Conservation (phyloP, 2,113 vertebrate species). For the Tinamus guttatus region DNA sequence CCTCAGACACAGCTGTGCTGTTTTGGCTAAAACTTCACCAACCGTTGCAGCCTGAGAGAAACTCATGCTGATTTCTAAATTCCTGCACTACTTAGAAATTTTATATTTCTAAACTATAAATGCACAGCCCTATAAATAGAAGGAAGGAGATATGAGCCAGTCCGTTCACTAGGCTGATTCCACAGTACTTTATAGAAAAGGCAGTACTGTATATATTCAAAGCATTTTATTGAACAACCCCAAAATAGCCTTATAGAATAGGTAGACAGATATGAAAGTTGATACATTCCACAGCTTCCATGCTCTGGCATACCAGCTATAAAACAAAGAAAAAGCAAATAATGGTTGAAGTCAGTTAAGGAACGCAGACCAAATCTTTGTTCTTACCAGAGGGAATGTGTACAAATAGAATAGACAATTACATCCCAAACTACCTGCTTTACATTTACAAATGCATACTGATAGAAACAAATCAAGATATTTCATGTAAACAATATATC, state of each 20-base stretch:
- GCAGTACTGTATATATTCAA: neutral
- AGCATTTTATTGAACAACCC: neutral
- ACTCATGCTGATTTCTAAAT: neutral
- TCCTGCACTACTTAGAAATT: too few species aligned
- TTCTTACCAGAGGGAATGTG: neutral
- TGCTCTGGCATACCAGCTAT: neutral
- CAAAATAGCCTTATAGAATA: neutral
- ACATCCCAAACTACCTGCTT: neutral
- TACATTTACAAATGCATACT: neutral
- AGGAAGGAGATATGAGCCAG: neutral
- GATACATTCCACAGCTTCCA: neutral
- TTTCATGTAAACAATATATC: neutral
- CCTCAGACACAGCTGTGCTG: neutral
- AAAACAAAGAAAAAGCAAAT: neutral
- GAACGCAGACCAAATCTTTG: neutral
- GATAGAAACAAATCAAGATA: neutral
- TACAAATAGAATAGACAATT: neutral
- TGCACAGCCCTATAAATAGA: neutral
- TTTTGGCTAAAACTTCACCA: neutral
- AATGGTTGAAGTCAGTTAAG: neutral
- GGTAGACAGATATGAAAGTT: neutral
- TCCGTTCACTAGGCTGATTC: neutral
- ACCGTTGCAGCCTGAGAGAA: neutral
- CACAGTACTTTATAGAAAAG: neutral
- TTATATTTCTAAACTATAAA: neutral